Evolutionary conservation across 2,113 vertebrate genomes (phyloP), one percentile per base, ranked within the genome.

Genomic region (Cisticola juncidis): DNA sequence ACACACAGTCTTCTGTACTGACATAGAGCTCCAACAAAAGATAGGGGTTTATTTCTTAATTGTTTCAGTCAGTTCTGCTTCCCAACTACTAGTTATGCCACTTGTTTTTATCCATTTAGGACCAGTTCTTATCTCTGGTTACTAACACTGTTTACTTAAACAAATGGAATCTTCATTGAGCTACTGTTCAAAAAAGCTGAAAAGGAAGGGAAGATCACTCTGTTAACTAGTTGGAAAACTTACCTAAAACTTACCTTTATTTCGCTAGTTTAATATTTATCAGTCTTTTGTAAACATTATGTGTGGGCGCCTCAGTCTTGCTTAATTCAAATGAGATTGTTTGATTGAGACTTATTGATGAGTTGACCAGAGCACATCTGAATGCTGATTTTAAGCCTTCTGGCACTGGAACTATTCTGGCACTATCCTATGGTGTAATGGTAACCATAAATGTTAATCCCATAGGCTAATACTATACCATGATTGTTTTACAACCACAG

Each of bases 1-100:
- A 16, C 26, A 23, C 28, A 20, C 0, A 0, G 8, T 50, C 54
- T 74, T 81, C 33, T 0, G 0, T 47, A 42, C 14, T 89, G 61
- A 85, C 53, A 19, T 71, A 54, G 40, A 70, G 13, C 42, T 74
- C 65, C 45, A 76, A 45, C 53, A 61, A 81, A 8, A 42, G n/a
- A 35, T 42, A 42, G 38, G 8, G 23, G 6, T 79, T 53, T 79
- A 48, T 87, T 84, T 87, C 64, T 53, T 81, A 33, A 53, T 65
- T 60, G 45, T 25, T 77, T 81, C 26, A 64, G 65, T 36, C 44
- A 74, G 44, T 56, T 25, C 36, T 61, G 14, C 29, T 35, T 92
- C 40, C 74, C 58, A 48, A 3, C 33, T 61, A 9, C 48, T 66
- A 48, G 24, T 60, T 66, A 48, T 81, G 44, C 35, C 70, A 8